Conservation (phyloP, 1,140 invertebrate genomes). For the Ruditapes philippinarum region DNA sequence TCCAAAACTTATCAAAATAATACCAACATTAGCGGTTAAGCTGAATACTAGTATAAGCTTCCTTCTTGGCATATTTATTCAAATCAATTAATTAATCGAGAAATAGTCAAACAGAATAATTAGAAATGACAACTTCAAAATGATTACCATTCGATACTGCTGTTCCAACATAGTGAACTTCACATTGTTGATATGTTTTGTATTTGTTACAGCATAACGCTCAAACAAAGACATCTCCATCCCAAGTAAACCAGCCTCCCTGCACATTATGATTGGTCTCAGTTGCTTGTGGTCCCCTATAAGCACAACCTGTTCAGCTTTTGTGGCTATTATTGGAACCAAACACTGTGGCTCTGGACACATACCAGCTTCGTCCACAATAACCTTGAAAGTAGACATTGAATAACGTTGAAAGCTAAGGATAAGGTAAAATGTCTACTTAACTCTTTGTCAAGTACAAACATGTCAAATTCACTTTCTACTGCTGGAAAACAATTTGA, state of each 20-base stretch:
- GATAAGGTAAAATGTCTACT: too few species aligned
- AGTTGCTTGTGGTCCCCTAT: slow-evolving; percentile 84
- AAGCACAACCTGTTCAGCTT: slow-evolving; percentile 81
- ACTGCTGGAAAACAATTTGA: too few species aligned
- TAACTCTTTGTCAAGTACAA: too few species aligned
- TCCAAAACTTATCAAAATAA: too few species aligned
- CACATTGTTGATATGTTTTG: slow-evolving; percentile 16
- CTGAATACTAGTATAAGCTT: too few species aligned
- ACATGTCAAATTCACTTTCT: too few species aligned
- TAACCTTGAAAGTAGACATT: too few species aligned
- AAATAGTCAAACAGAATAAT: too few species aligned
- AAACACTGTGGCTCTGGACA: slow-evolving; percentile 82
- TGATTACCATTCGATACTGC: slow-evolving; percentile 84
- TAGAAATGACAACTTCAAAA: background rate
- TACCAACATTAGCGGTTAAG: too few species aligned
- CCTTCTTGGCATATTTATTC: too few species aligned
- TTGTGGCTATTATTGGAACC: slow-evolving; percentile 76
- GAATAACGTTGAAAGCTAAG: too few species aligned
- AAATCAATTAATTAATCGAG: too few species aligned
- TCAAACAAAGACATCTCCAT: slow-evolving; percentile 82
- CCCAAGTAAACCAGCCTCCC: slow-evolving; percentile 75
- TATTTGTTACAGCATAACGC: slow-evolving; percentile 71
- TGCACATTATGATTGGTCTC: slow-evolving; percentile 78
- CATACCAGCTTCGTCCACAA: slow-evolving; percentile 84
- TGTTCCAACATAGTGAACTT: slow-evolving; percentile 70